A percentile compares a stretch with the other conserved stretches of the same genome.
These are phyloP conservation scores for Lycia hirtaria DNA, from an alignment of 2,888 invertebrate species.

Conservation along the genomic window DNA sequence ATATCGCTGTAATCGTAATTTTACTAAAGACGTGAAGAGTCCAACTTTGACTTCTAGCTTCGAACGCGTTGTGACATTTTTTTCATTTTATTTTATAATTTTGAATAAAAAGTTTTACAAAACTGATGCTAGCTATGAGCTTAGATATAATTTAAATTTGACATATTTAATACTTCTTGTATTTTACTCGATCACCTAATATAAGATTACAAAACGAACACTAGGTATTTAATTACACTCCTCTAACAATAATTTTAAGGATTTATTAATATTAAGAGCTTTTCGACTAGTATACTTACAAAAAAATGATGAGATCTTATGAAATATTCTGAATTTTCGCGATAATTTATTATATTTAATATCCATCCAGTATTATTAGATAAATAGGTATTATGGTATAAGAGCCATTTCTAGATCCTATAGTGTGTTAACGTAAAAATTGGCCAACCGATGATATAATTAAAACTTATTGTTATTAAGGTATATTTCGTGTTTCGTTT, in stretches of 20 bases:
- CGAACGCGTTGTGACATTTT: conserved; percentile 27
- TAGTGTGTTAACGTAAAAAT: conserved; percentile 65
- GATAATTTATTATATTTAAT: conserved; percentile 79
- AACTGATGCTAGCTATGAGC: conserved; percentile 66
- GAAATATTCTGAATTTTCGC: conserved; percentile 80
- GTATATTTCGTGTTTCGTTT: conserved; percentile 22
- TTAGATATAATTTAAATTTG: conserved; percentile 60
- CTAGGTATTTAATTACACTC: conserved; percentile 68
- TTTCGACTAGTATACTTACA: conserved; percentile 81
- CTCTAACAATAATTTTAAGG: conserved; percentile 58
- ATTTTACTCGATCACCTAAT: conserved; percentile 62
- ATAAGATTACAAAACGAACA: conserved; percentile 60
- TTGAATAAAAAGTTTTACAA: conserved; percentile 32
- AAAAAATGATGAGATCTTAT: conserved; percentile 77
- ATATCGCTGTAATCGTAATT: conserved; percentile 35
- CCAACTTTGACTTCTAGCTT: conserved; percentile 39
- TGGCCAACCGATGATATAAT: conserved; percentile 58
- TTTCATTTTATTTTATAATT: conserved; percentile 25
- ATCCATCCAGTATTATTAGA: conserved; percentile 85
- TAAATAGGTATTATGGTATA: conserved; percentile 73
- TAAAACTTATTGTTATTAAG: conserved; percentile 34
- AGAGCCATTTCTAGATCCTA: conserved; percentile 72
- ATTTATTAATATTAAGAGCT: conserved; percentile 76
- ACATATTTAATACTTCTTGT: conserved; percentile 54
- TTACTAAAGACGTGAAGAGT: conserved; percentile 28